These are phyloP conservation scores for Sitobion miscanthi DNA, from an alignment of 1,140 invertebrate species.

Conservation along the genomic window DNA sequence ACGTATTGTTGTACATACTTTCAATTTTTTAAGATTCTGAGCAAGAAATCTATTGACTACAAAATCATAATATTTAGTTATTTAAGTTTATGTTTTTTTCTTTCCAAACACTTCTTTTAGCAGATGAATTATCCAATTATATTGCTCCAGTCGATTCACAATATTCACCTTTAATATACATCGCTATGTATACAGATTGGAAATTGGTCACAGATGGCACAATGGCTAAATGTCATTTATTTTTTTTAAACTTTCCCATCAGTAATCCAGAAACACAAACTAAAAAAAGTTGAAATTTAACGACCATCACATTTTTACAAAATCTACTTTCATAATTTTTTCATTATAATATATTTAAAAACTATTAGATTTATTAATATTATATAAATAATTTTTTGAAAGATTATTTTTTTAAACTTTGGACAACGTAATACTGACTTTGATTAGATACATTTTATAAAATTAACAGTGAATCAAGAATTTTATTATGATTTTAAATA, in stretches of 20 bases:
- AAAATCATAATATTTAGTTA: not conserved
- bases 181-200: not conserved
- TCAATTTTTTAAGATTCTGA: not conserved
- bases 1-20: not conserved
- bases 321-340: not conserved
- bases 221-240: too few species aligned
- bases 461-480: not conserved
- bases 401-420: not conserved
- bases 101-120: not conserved
- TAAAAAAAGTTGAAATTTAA: not conserved
- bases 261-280: not conserved
- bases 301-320: not conserved
- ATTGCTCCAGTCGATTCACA: not conserved
- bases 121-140: not conserved
- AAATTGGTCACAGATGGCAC: slow-evolving; percentile 1
- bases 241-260: not conserved
- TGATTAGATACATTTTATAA: not conserved
- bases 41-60: not conserved
- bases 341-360: not conserved
- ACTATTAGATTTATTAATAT: not conserved
- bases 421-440: too few species aligned
- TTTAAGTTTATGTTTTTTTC: not conserved
- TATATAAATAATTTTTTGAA: not conserved
- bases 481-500: not conserved
- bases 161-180: not conserved